A percentile compares a stretch with the other conserved stretches of the same genome.
Evolutionary conservation across 2,113 vertebrate species (phyloP).

Genomic region (Oreochromis aureus): DNA sequence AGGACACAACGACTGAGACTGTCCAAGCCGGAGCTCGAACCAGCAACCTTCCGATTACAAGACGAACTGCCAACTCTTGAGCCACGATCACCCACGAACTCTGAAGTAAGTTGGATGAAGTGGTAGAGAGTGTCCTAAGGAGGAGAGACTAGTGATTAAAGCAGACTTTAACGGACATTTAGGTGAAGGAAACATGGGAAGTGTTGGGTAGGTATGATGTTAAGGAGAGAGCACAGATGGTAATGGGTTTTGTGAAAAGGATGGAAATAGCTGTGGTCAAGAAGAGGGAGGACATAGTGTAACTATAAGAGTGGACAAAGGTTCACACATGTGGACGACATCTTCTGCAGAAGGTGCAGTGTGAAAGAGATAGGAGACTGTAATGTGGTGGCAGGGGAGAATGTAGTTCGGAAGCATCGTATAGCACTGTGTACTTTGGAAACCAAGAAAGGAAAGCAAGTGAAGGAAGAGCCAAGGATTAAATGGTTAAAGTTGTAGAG

Average conservation of each 20-base stretch:
- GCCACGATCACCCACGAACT: neutral
- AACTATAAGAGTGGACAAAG: neutral
- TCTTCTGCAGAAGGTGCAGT: neutral
- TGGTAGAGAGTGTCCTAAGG: neutral
- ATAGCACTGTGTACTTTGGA: neutral
- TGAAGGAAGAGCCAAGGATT: neutral
- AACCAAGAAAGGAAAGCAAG: neutral
- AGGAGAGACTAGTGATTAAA: neutral
- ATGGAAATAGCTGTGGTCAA: accelerated
- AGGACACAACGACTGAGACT: too few species aligned
- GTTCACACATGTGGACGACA: neutral
- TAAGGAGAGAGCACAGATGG: neutral
- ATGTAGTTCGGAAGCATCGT: neutral
- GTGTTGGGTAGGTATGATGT: neutral
- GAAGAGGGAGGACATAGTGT: neutral
- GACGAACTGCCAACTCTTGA: too few species aligned
- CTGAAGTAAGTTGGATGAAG: neutral
- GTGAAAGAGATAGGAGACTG: neutral
- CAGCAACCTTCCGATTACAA: too few species aligned
- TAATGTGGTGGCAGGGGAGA: neutral
- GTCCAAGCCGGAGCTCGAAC: too few species aligned
- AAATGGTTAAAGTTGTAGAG: neutral
- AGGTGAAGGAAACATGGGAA: neutral
- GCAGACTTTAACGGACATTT: neutral
- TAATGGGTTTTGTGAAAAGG: neutral